These are phyloP conservation scores for Leptinotarsa undecemlineata DNA, from an alignment of 1,140 invertebrate species.

Conservation along the genomic window DNA sequence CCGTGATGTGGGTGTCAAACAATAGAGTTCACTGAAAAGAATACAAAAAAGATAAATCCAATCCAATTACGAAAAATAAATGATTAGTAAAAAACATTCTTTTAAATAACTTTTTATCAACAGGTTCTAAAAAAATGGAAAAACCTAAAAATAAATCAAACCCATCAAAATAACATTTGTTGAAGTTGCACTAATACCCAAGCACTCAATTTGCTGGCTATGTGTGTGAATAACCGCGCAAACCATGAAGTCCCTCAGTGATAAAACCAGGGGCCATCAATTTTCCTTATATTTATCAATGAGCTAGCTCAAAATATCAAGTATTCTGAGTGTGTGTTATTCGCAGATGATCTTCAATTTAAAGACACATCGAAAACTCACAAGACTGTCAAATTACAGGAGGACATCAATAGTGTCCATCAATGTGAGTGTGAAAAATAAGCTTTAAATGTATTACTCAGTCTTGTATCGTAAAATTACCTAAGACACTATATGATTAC, in stretches of 20 bases:
- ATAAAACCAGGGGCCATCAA: conserved; percentile 12
- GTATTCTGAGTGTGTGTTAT: conserved; percentile 15
- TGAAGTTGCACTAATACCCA: neutral
- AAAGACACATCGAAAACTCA: neutral
- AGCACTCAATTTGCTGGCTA: neutral
- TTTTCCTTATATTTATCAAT: conserved; percentile 18
- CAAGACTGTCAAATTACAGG: neutral
- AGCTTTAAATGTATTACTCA: no score
- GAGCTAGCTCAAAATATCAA: neutral
- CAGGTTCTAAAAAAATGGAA: no score
- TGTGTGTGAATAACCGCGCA: conserved; percentile 3
- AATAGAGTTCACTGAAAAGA: no score
- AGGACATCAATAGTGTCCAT: no score
- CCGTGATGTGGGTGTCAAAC: no score
- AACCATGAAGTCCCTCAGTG: conserved; percentile 8
- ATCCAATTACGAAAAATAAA: no score
- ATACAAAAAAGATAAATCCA: no score
- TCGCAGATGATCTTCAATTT: neutral
- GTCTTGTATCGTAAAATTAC: neutral
- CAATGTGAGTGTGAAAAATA: no score
- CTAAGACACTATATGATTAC: neutral
- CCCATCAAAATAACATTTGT: no score
- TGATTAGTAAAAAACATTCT: no score
- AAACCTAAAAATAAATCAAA: no score
- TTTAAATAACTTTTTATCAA: no score